Percentiles rank a stretch among this genome's conserved stretches.
These are phyloP conservation scores for Andrena chrysosceles DNA, from an alignment of 2,888 invertebrate species.

Conservation along the genomic window DNA sequence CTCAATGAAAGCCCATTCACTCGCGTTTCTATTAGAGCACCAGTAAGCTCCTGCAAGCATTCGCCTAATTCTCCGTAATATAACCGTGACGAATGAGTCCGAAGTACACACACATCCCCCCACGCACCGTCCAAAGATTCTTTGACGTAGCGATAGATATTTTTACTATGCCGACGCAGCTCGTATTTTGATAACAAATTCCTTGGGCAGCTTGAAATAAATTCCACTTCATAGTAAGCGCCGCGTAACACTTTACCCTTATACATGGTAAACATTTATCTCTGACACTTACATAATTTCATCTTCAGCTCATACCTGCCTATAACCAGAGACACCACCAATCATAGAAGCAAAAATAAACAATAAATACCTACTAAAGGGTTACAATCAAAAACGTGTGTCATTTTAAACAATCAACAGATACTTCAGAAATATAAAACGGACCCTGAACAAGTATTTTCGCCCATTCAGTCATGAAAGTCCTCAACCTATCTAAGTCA, in stretches of 20 bases:
- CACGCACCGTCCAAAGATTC: neutral
- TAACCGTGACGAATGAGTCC: conserved; percentile 5
- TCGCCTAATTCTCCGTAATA: neutral
- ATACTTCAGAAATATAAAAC: no score
- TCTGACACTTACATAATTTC: neutral
- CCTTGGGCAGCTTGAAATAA: conserved; percentile 20
- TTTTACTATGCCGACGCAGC: conserved; percentile 19
- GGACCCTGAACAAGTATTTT: no score
- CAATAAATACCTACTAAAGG: no score
- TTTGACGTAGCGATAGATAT: conserved; percentile 25
- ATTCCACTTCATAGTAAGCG: neutral
- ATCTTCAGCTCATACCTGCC: neutral
- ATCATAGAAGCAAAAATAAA: no score
- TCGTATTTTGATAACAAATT: conserved; percentile 35
- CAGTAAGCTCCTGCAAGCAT: neutral
- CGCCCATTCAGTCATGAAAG: no score
- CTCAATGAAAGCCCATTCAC: neutral
- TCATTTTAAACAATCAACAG: no score
- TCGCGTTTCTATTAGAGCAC: neutral
- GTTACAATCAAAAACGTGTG: no score
- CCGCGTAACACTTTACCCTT: neutral
- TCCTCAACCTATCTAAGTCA: no score
- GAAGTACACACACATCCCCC: conserved; percentile 12
- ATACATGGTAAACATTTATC: neutral
- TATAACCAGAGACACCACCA: no score